phyloP scores from a whole-genome alignment of 2,113 vertebrate species.

The Girardinichthys multiradiatus region DNA sequence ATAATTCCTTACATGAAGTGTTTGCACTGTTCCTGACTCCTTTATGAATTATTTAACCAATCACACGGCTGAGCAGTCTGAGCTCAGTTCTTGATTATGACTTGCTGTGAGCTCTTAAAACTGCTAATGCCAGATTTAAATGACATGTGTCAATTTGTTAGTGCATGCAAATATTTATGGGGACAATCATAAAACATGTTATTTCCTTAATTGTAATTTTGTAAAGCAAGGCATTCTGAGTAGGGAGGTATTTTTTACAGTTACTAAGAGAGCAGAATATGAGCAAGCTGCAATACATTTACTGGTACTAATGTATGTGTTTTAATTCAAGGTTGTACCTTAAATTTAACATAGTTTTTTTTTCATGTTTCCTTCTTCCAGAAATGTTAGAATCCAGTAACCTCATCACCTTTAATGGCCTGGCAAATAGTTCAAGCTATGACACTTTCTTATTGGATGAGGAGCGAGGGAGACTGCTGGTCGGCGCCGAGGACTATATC shows the following conservation, averaged over 20 bases:
- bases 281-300: background rate
- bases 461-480: constrained; percentile 90
- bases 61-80: constrained; percentile 71
- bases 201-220: constrained; percentile 10
- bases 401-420: constrained; percentile 89
- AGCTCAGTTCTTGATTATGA: constrained; percentile 66
- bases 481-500: constrained; percentile 96
- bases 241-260: background rate
- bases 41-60: constrained; percentile 78
- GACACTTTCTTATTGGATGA: constrained; percentile 96
- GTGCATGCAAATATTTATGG: constrained; percentile 21
- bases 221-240: background rate
- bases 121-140: constrained; percentile 61
- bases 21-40: constrained; percentile 28
- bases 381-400: constrained; percentile 97
- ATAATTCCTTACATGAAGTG: constrained; percentile 32
- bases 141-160: constrained; percentile 28
- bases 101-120: constrained; percentile 63
- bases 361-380: constrained; percentile 66
- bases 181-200: constrained; percentile 27
- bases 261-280: background rate
- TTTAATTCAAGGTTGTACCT: background rate
- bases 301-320: background rate
- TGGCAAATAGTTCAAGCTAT: constrained; percentile 94
- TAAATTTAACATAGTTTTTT: background rate